These are phyloP conservation scores for Xestoiulus laeticollis DNA, from an alignment of 2,888 invertebrate species.

Conservation along the genomic window DNA sequence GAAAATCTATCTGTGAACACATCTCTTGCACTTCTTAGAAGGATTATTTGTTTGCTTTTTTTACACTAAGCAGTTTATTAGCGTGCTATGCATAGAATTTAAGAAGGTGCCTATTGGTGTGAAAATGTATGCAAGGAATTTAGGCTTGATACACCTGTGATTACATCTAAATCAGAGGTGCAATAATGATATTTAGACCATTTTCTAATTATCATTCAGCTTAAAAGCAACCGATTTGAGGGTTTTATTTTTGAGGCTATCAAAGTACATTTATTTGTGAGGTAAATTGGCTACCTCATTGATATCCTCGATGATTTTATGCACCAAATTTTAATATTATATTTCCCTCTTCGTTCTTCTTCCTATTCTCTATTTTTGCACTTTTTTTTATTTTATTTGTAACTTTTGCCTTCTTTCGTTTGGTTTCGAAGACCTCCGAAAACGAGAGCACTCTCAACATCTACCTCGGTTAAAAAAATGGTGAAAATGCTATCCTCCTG, in stretches of 20 bases:
- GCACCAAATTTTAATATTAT: neutral
- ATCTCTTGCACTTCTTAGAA: no score
- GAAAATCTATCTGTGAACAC: no score
- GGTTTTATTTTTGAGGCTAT: neutral
- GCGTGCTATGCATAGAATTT: no score
- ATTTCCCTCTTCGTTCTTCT: neutral
- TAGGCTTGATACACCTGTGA: no score
- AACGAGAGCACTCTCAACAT: neutral
- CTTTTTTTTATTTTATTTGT: neutral
- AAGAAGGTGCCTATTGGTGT: no score
- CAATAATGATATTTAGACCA: neutral
- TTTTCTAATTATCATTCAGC: neutral
- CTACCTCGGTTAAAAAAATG: neutral
- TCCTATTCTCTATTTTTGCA: neutral
- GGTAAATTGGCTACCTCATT: neutral
- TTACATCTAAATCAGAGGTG: neutral
- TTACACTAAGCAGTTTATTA: no score
- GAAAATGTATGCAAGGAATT: no score
- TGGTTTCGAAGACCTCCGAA: neutral
- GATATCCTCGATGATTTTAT: neutral
- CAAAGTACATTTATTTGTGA: neutral
- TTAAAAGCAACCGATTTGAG: neutral
- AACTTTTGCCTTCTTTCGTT: neutral
- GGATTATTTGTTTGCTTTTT: no score
- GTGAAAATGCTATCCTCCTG: neutral